Evolutionary conservation across 1,140 invertebrate species (phyloP), one percentile per base, ranked within the genome.

Genomic region (Trichomalopsis sarcophagae): DNA sequence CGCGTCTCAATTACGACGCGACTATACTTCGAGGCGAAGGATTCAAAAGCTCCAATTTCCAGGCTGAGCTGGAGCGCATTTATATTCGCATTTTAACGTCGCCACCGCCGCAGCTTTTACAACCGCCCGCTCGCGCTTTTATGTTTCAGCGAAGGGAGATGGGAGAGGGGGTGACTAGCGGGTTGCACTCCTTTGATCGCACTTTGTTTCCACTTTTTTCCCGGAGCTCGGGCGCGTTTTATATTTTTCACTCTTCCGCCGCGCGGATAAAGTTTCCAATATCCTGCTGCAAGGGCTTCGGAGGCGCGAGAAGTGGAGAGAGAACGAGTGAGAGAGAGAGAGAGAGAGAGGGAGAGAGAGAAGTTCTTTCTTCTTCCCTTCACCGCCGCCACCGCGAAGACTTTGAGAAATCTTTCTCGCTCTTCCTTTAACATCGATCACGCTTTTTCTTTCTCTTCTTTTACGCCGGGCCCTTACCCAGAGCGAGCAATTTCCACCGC

Each of bases 181-280:
- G 21, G 23, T 4, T 33, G 9, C 68, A 27, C 68, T 71, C 66
- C 66, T 82, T 81, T 75, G 76, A 78, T 74, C 76, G 27, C 47
- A 62, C 81, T 82, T 86, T 75, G 44, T 66, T 85, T 81, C 47
- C 47, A 30, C 44, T 77, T 71, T 73, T 50, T 76, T 21, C 36
- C 73, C 27, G n/a, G 47, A 1, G 33, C 11, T 21, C 5, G 23
- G 5, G 23, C 44, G 21, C 40, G 75, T 84, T 87, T 82, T 82
- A 30, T 85, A 55, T 73, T 62, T 86, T 87, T 82, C 85, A 40
- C 79, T 82, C 68, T 75, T 55, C 47, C 47, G 21, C 68, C 68
- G 13, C 66, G 11, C 78, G 81, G 66, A 85, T 81, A 76, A 85
- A 85, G 80, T 82, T 85, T 85, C 84, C 84, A 82, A 85, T 85